Evolutionary conservation across 2,888 invertebrate genomes (phyloP).

Genomic region (Mesopsocus fuscifrons): DNA sequence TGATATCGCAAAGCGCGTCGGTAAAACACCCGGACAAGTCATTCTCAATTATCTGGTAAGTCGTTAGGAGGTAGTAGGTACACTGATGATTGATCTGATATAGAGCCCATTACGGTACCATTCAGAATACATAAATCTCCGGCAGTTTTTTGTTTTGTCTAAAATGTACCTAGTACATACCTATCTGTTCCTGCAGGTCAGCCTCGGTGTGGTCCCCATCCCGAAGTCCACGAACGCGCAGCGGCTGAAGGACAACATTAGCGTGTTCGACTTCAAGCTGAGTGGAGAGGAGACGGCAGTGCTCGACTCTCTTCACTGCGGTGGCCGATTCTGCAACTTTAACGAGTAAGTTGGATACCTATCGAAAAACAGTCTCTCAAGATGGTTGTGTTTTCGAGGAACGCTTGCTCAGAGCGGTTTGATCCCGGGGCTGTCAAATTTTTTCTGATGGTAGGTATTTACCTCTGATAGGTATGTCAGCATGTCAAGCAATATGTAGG

Average conservation of each 20-base stretch:
- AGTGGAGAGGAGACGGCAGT: constrained; percentile 7
- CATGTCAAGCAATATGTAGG: no score
- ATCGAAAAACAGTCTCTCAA: not conserved
- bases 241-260: constrained; percentile 11
- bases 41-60: constrained; percentile 41
- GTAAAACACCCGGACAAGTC: constrained; percentile 43
- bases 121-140: no score
- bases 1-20: constrained; percentile 36
- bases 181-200: constrained; percentile 14
- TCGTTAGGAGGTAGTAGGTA: no score
- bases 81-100: no score
- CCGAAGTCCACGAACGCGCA: constrained; percentile 13
- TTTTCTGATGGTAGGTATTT: no score
- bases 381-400: not conserved
- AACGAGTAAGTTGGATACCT: not conserved
- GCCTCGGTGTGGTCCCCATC: constrained; percentile 9
- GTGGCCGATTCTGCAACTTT: not conserved
- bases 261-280: constrained; percentile 13
- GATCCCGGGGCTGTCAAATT: no score
- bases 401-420: not conserved
- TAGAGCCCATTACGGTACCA: no score
- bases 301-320: not conserved
- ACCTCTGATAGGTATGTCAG: no score
- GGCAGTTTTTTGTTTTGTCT: no score
- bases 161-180: no score